Percentiles rank a stretch among this genome's conserved stretches.
Conservation (phyloP, 2,888 invertebrate species). For the Coelinius sp. region DNA sequence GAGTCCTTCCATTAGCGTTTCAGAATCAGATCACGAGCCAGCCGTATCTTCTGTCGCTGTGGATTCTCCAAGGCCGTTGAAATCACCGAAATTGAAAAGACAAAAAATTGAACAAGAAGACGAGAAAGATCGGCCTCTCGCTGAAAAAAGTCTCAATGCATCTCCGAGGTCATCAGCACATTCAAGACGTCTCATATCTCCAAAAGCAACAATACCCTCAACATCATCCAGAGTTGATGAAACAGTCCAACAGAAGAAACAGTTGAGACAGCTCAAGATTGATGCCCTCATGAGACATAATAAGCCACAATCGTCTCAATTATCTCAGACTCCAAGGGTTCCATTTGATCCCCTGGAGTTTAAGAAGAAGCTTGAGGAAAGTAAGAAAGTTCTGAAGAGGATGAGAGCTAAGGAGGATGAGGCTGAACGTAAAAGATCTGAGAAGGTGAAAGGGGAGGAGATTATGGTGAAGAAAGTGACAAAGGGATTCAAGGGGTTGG, state of each 20-base stretch:
- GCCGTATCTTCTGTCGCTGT: neutral
- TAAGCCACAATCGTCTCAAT: neutral
- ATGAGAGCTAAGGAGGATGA: slow-evolving; percentile 5
- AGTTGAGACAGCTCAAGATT: neutral
- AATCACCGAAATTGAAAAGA: neutral
- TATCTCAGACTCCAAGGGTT: neutral
- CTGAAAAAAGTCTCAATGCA: neutral
- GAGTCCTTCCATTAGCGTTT: neutral
- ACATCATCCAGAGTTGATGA: neutral
- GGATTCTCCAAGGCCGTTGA: neutral
- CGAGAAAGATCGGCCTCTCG: neutral
- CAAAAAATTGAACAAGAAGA: neutral
- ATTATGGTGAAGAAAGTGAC: neutral
- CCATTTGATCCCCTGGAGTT: neutral
- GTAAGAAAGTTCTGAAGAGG: neutral
- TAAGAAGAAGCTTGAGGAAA: neutral
- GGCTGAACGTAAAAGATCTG: neutral
- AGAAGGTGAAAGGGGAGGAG: neutral
- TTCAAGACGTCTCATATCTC: neutral
- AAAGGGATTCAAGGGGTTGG: neutral
- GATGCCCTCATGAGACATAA: neutral
- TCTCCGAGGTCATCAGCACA: neutral
- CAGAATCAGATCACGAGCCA: neutral
- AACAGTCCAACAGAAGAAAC: neutral
- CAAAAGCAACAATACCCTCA: neutral